Conservation (phyloP, 1,140 invertebrate genomes). For the Episyrphus balteatus region DNA sequence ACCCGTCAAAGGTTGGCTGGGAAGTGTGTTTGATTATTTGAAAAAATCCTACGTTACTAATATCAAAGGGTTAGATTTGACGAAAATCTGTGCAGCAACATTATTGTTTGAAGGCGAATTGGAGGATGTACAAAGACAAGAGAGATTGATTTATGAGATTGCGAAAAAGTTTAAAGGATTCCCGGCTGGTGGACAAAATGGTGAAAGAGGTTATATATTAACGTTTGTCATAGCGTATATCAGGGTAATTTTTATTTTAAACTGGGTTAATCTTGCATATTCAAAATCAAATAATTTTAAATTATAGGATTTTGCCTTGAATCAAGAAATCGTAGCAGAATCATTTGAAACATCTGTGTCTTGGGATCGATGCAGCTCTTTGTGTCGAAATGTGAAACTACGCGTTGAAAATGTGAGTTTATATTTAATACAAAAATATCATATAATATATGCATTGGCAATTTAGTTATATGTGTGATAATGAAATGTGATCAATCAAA, state of each 20-base stretch:
- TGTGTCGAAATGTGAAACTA: constrained; percentile 85
- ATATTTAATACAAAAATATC: no score
- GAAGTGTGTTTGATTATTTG: constrained; percentile 62
- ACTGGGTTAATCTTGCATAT: not conserved
- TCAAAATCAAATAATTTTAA: constrained; percentile 3
- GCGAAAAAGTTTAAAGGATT: constrained; percentile 64
- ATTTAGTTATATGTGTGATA: no score
- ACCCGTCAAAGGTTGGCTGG: constrained; percentile 57
- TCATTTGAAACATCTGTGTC: constrained; percentile 98
- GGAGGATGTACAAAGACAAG: constrained; percentile 63
- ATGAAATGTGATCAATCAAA: no score
- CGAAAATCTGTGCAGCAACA: constrained; percentile 80
- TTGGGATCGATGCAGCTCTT: constrained; percentile 76
- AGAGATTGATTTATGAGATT: constrained; percentile 75
- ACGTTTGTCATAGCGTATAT: constrained; percentile 99
- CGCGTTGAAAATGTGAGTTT: constrained; percentile 43
- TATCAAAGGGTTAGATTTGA: constrained; percentile 79
- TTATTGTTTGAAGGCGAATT: constrained; percentile 79
- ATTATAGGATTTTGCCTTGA: constrained; percentile 76
- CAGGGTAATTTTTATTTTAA: constrained; percentile 48
- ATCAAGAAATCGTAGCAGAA: constrained; percentile 82
- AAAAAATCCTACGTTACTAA: constrained; percentile 84
- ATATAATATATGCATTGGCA: no score
- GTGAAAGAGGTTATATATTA: constrained; percentile 86
- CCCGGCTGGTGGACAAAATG: constrained; percentile 84